Percentiles rank a stretch among this genome's conserved stretches.
These are phyloP conservation scores for Lasius fuliginosus DNA, from an alignment of 2,888 invertebrate genomes.

Conservation along the genomic window DNA sequence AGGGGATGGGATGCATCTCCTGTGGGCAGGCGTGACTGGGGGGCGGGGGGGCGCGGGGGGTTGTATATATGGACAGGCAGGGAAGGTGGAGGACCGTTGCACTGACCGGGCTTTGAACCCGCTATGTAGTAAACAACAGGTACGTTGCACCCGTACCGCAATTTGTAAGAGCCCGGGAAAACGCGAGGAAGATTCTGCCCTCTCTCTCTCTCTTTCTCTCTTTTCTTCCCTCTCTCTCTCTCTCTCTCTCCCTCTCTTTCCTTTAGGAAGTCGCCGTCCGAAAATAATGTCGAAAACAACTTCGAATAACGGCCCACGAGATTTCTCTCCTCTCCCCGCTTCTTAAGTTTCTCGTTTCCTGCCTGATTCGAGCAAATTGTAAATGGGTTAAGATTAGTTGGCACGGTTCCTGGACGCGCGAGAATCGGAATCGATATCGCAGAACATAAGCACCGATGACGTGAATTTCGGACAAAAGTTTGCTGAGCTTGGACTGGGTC, in stretches of 20 bases:
- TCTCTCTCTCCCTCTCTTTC: slow-evolving; percentile 38
- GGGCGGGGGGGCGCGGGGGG: slow-evolving; percentile 62
- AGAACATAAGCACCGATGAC: neutral
- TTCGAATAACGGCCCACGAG: slow-evolving; percentile 62
- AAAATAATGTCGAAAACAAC: slow-evolving; percentile 71
- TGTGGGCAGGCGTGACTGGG: slow-evolving; percentile 55
- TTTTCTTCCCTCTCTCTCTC: neutral
- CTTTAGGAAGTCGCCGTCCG: slow-evolving; percentile 62
- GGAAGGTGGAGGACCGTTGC: slow-evolving; percentile 80
- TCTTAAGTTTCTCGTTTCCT: slow-evolving; percentile 28
- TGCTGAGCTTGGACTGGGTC: slow-evolving; percentile 37
- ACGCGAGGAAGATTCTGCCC: slow-evolving; percentile 62
- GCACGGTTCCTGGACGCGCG: neutral
- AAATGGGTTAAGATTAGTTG: slow-evolving; percentile 16
- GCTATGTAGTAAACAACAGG: slow-evolving; percentile 85
- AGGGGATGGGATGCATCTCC: slow-evolving; percentile 72
- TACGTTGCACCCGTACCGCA: slow-evolving; percentile 83
- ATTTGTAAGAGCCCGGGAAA: slow-evolving; percentile 79
- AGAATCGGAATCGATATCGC: slow-evolving; percentile 3
- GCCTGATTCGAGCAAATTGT: neutral
- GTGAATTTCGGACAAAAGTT: neutral
- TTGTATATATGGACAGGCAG: slow-evolving; percentile 57
- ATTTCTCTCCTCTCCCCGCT: slow-evolving; percentile 14
- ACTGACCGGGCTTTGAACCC: slow-evolving; percentile 86
- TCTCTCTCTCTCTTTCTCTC: slow-evolving; percentile 19